Conservation (phyloP, 2,888 invertebrate genomes). For the Archaeoteleia sp. region DNA sequence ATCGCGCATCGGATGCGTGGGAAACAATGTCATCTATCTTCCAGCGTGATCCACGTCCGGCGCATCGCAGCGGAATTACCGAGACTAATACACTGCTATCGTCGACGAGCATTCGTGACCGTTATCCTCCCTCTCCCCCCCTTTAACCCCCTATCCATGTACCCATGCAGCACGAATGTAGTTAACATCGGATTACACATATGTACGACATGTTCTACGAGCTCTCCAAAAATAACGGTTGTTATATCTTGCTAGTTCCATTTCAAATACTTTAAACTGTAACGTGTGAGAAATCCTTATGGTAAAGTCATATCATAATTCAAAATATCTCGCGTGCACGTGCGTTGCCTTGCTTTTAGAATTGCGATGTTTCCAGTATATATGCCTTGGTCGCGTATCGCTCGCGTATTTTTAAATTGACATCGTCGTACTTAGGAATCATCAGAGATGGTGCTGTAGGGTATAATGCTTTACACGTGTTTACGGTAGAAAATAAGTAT, state of each 20-base stretch:
- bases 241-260: constrained; percentile 17
- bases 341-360: no score
- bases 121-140: constrained; percentile 10
- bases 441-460: no score
- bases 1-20: constrained; percentile 52
- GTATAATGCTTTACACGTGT: no score
- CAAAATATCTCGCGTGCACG: no score
- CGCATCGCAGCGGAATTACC: constrained; percentile 62
- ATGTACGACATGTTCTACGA: constrained; percentile 1
- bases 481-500: no score
- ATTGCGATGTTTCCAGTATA: no score
- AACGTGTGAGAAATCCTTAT: no score
- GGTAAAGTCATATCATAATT: no score
- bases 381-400: no score
- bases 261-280: constrained; percentile 21
- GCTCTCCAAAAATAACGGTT: constrained; percentile 24
- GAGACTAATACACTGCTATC: constrained; percentile 58
- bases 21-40: constrained; percentile 66
- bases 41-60: constrained; percentile 63
- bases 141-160: constrained; percentile 26
- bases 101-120: constrained; percentile 40
- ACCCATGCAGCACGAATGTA: constrained; percentile 9
- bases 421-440: no score
- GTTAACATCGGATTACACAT: constrained; percentile 32
- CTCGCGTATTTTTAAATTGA: no score